Evolutionary conservation across 2,797 vertebrate genomes (phyloP).

Genomic region (Danio tinwini): DNA sequence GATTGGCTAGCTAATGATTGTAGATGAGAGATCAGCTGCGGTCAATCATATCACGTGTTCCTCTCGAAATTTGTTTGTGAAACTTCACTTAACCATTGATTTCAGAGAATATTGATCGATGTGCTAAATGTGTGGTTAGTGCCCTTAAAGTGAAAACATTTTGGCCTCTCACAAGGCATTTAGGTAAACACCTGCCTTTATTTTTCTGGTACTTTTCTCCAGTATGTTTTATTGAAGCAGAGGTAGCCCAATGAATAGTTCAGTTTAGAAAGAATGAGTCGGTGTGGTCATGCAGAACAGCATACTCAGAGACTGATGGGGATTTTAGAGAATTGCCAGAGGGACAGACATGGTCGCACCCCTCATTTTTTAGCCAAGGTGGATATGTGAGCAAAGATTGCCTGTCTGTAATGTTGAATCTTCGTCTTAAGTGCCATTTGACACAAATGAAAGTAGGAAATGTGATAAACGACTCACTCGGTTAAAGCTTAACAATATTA

Average conservation of each 20-base stretch:
- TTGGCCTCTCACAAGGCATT: conserved; percentile 20
- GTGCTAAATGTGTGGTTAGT: not conserved
- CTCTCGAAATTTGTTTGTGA: too few relatives aligned
- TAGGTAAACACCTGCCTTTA: conserved; percentile 24
- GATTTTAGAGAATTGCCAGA: conserved; percentile 20
- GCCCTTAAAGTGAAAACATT: not conserved
- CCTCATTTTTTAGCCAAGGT: conserved; percentile 18
- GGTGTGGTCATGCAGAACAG: conserved; percentile 41
- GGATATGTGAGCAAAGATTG: conserved; percentile 15
- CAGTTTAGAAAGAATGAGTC: conserved; percentile 36
- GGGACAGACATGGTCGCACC: conserved; percentile 32
- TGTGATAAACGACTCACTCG: conserved; percentile 12
- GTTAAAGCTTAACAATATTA: conserved; percentile 20
- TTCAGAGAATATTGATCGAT: not conserved
- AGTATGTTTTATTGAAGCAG: conserved; percentile 3
- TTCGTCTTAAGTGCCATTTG: conserved; percentile 19
- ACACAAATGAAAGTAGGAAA: conserved; percentile 27
- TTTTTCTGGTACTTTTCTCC: conserved; percentile 17
- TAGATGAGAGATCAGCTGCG: too few relatives aligned
- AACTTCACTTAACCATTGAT: not conserved
- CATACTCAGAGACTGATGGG: conserved; percentile 17
- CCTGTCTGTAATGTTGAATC: conserved; percentile 5
- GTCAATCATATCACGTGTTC: too few relatives aligned
- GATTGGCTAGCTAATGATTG: too few relatives aligned
- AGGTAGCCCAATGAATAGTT: conserved; percentile 33